A percentile compares a stretch with the other conserved stretches of the same genome.
These are phyloP conservation scores for Cynopterus sphinx DNA, from an alignment of 2,797 vertebrate genomes.

Conservation along the genomic window DNA sequence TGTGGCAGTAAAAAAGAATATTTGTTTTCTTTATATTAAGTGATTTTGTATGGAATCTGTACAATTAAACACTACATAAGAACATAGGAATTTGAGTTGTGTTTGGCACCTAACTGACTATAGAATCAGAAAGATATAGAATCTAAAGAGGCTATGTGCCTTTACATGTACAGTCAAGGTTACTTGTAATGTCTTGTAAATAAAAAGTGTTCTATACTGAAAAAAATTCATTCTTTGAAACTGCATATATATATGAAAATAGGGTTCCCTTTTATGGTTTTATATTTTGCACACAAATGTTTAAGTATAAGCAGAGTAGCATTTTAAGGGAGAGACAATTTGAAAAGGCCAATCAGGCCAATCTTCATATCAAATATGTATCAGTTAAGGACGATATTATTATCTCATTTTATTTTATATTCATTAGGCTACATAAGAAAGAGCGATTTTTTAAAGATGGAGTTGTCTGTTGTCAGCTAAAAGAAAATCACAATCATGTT, in stretches of 20 bases:
- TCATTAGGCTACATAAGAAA: not conserved
- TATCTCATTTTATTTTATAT: not conserved
- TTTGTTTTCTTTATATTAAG: conserved; percentile 86
- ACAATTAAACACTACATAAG: conserved; percentile 84
- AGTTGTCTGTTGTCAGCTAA: not conserved
- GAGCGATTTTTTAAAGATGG: not conserved
- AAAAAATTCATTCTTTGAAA: conserved; percentile 54
- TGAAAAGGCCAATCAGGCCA: not conserved
- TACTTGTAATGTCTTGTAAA: conserved; percentile 69
- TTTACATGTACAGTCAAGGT: conserved; percentile 81
- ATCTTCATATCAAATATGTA: conserved; percentile 19
- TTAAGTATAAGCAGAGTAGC: conserved; percentile 29
- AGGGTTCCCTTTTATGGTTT: not conserved
- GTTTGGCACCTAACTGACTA: conserved; percentile 78
- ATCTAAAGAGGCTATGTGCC: conserved; percentile 72
- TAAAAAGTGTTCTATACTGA: conserved; percentile 67
- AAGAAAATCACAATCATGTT: not conserved
- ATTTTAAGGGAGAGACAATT: not conserved
- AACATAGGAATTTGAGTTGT: conserved; percentile 80
- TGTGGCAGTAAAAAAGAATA: conserved; percentile 83
- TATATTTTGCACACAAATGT: not conserved
- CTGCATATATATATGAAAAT: not conserved
- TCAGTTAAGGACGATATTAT: not conserved
- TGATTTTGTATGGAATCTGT: conserved; percentile 83
- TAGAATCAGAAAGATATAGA: conserved; percentile 74